Base-by-base conservation (phyloP, 2,888 invertebrate genomes). In the Embidobia sp. region DNA sequence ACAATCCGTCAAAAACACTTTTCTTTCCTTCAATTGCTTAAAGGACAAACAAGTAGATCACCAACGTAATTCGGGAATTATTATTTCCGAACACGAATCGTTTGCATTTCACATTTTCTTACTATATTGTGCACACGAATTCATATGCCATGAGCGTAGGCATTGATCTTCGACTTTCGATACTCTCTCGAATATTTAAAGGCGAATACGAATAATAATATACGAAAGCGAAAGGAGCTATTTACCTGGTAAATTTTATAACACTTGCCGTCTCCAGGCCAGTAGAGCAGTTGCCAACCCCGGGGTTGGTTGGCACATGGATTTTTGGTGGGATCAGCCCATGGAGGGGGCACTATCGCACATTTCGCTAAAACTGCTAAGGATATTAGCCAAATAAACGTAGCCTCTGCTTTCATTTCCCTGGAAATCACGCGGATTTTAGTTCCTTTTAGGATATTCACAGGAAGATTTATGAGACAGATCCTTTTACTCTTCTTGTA, bases 241-340 rank as follows among this genome's bases (percentile, higher is more conserved):
- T 77, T 81, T 86, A 93, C 93, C 91, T 95, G 94, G 86, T 96
- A 96, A 89, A 96, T 96, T 87, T 95, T 95, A 88, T 96, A 96
- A 90, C 96, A 96, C 89, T 94, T 93, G 77, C 95, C 94, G 86
- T 96, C 94, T 0, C 93, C 91, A 5, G 95, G 94, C 96, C 96
- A 96, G 88, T 94, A 96, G 61, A 96, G 91, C 86, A 96, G 91
- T 84, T 96, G 95, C 96, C 96, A 96, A 44, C 96, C 96, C 75
- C 94, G 92, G 0, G 95, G 94, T 87, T 94, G 93, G 1, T 92
- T 90, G 2, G 96, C 95, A 82, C 96, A 96, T 0, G 96, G 96
- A 89, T 96, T 96, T 82, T 93, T 91, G 77, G 92, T 91, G 0
- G 95, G 94, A 87, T 96, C 94, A 51, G 95, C 96, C 96, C 96